Evolutionary conservation across 2,113 vertebrate genomes (phyloP), one percentile per base, ranked within the genome.

Genomic region (Solea solea): DNA sequence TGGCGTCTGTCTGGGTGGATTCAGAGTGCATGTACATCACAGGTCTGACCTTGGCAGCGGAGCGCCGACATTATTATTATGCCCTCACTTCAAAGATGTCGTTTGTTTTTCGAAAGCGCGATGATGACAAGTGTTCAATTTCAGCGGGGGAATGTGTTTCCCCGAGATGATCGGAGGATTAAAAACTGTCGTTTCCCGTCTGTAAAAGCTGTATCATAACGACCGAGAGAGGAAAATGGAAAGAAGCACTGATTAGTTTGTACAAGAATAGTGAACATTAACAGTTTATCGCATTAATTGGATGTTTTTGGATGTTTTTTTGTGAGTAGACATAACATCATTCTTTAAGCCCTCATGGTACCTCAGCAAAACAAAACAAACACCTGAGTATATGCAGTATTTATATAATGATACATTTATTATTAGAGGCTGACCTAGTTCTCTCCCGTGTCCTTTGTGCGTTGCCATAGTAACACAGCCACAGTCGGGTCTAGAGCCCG

Each of bases 11-110:
- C 77, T 65, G 62, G 15, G 52, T 21, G 46, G 59, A 49, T 55
- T 78, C 70, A 53, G 9, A 67, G 53, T 50, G 55, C 55, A 40
- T 13, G 55, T 80, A 64, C 57, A 77, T 69, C 25, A 55, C 52
- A 44, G 49, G 8, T 58, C 52, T 48, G 68, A 64, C 64, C 74
- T 78, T 70, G 72, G 80, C 50, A 49, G 68, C 25, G 64, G 66
- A 69, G 59, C 49, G 42, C 75, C 54, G 72, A 80, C 74, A 82
- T 87, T 80, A 77, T 76, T 78, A 86, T 88, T 93, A 92, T n/a
- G 6, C 51, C n/a, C 55, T 55, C 59, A 65, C 82, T 88, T 93
- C 45, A 73, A 81, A 90, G 86, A 67, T 72, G 54, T 75, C 61
- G 50, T 49, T 28, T 48, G 46, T 40, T 68, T 40, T 68, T 42